phyloP scores from a whole-genome alignment of 2,113 vertebrate genomes.

The Gnathonemus echidnorhynchus region DNA sequence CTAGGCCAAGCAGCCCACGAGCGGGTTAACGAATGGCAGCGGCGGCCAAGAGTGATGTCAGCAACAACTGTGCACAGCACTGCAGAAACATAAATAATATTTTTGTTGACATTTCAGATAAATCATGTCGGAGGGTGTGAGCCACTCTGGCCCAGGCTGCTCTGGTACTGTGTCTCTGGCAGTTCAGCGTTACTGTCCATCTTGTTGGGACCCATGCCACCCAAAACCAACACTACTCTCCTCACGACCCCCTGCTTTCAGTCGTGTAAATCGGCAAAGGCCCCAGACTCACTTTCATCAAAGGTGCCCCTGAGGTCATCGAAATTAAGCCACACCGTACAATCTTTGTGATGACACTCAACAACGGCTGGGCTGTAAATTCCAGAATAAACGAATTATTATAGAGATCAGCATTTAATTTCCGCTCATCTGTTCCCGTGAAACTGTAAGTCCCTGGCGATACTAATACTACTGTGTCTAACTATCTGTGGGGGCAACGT shows the following conservation, averaged over 20 bases:
- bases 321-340: not conserved
- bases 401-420: not conserved
- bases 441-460: not conserved
- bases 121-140: constrained; percentile 35
- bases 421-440: not conserved
- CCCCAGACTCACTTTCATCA: not conserved
- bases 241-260: not conserved
- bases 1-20: constrained; percentile 26
- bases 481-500: not conserved
- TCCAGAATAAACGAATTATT: not conserved
- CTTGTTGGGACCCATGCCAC: not conserved
- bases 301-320: not conserved
- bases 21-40: constrained; percentile 31
- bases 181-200: not conserved
- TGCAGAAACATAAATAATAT: constrained; percentile 47
- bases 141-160: constrained; percentile 26
- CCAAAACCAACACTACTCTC: not conserved
- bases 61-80: constrained; percentile 47
- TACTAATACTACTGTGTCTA: not conserved
- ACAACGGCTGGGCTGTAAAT: not conserved
- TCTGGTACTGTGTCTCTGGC: constrained; percentile 10
- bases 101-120: constrained; percentile 43
- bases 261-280: not conserved
- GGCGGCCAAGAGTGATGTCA: constrained; percentile 51
- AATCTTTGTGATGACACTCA: not conserved